These are phyloP conservation scores for Neosilurus hyrtlii DNA, from an alignment of 2,797 vertebrate species.

Conservation along the genomic window DNA sequence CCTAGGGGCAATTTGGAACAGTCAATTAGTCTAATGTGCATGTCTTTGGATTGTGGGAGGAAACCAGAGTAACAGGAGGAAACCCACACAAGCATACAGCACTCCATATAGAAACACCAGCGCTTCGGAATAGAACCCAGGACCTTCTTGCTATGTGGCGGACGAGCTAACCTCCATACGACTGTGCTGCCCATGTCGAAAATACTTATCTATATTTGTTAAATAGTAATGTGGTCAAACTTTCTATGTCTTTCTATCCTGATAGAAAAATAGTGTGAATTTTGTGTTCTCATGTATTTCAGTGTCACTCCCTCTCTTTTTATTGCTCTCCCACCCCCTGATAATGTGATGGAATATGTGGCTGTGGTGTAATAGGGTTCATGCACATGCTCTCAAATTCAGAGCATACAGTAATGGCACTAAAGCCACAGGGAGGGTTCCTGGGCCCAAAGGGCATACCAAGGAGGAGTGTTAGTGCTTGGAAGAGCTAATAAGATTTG, in stretches of 20 bases:
- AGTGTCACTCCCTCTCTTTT: not conserved
- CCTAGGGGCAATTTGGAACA: no score
- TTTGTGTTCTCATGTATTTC: not conserved
- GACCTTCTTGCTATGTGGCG: no score
- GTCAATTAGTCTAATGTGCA: no score
- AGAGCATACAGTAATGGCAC: constrained; percentile 10
- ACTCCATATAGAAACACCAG: no score
- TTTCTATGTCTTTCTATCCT: not conserved
- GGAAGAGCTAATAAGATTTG: constrained; percentile 67
- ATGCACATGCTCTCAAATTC: constrained; percentile 23
- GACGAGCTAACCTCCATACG: no score
- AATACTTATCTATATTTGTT: not conserved
- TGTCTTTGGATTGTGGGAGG: no score
- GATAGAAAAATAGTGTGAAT: not conserved
- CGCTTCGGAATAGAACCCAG: no score
- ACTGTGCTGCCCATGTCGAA: no score
- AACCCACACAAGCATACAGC: no score
- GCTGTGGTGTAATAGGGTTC: not conserved
- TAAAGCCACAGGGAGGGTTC: constrained; percentile 33
- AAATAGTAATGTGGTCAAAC: not conserved
- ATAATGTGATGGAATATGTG: constrained; percentile 22
- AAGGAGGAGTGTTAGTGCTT: constrained; percentile 67
- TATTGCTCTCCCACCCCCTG: constrained; percentile 2
- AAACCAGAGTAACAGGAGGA: no score
- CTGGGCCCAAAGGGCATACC: constrained; percentile 62